Evolutionary conservation across 2,113 vertebrate species (phyloP).

Genomic region (Rhabdornis inornatus): DNA sequence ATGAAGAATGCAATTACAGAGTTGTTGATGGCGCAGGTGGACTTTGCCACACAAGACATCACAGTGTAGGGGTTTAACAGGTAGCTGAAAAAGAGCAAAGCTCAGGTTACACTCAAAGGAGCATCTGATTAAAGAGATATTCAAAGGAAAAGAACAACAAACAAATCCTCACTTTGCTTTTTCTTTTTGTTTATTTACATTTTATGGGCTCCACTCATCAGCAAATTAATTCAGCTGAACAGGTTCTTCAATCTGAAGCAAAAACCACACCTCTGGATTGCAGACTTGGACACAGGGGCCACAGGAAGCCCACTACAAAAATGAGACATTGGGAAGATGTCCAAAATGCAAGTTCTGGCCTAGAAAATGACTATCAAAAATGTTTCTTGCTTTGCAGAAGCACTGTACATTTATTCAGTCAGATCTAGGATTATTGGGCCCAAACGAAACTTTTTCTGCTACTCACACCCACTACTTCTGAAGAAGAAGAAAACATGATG

Average conservation of each 20-base stretch:
- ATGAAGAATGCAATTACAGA: conserved; percentile 89
- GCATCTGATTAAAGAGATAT: not conserved
- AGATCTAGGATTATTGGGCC: not conserved
- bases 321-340: not conserved
- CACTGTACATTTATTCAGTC: not conserved
- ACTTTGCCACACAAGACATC: conserved; percentile 96
- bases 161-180: not conserved
- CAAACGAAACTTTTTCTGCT: not conserved
- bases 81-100: conserved; percentile 80
- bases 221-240: not conserved
- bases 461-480: not conserved
- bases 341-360: not conserved
- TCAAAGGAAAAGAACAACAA: not conserved
- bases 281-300: not conserved
- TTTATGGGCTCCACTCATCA: not conserved
- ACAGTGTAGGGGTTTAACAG: conserved; percentile 95
- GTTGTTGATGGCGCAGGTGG: conserved; percentile 94
- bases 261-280: not conserved
- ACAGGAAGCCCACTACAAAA: not conserved
- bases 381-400: not conserved
- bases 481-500: not conserved
- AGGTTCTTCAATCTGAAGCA: not conserved
- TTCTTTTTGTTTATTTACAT: not conserved
- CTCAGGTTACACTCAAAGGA: not conserved
- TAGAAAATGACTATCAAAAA: not conserved